Evolutionary conservation across 2,888 invertebrate species (phyloP).

Genomic region (Bellardia pandia): DNA sequence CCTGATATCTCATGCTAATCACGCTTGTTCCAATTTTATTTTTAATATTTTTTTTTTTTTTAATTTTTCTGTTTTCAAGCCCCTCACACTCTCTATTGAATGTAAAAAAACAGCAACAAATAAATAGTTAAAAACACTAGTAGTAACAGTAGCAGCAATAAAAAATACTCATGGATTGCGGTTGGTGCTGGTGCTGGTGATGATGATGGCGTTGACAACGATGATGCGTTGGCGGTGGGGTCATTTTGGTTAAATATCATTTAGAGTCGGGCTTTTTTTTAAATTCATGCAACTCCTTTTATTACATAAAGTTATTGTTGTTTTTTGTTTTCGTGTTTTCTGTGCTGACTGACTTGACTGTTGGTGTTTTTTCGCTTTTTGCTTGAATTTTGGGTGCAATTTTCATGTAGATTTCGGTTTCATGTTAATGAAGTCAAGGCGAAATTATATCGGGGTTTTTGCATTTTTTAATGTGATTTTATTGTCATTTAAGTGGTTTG

Average conservation of each 20-base stretch:
- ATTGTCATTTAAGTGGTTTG: slow-evolving; percentile 48
- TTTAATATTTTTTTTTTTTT: background rate
- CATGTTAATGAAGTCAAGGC: slow-evolving; percentile 73
- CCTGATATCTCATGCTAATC: slow-evolving; percentile 73
- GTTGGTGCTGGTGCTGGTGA: slow-evolving; percentile 12
- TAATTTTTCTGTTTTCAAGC: slow-evolving; percentile 9
- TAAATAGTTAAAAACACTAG: slow-evolving; percentile 42
- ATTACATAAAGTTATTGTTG: slow-evolving; percentile 59
- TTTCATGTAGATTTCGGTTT: slow-evolving; percentile 68
- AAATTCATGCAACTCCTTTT: slow-evolving; percentile 70
- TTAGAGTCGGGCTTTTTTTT: slow-evolving; percentile 35
- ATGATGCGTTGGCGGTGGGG: slow-evolving; percentile 73
- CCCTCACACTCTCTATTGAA: slow-evolving; percentile 42
- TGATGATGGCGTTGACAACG: slow-evolving; percentile 26
- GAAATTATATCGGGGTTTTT: slow-evolving; percentile 55
- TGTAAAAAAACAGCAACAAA: slow-evolving; percentile 19
- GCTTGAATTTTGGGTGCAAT: slow-evolving; percentile 65
- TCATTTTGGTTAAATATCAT: slow-evolving; percentile 71
- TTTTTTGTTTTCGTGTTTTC: slow-evolving; percentile 24
- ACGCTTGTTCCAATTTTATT: slow-evolving; percentile 73
- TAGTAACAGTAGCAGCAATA: slow-evolving; percentile 42
- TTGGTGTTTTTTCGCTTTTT: slow-evolving; percentile 48
- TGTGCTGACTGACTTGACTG: background rate
- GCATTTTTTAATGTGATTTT: slow-evolving; percentile 39
- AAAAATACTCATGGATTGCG: slow-evolving; percentile 43